These are phyloP conservation scores for Enteromius mattozi DNA, from an alignment of 2,797 vertebrate species.

Conservation along the genomic window DNA sequence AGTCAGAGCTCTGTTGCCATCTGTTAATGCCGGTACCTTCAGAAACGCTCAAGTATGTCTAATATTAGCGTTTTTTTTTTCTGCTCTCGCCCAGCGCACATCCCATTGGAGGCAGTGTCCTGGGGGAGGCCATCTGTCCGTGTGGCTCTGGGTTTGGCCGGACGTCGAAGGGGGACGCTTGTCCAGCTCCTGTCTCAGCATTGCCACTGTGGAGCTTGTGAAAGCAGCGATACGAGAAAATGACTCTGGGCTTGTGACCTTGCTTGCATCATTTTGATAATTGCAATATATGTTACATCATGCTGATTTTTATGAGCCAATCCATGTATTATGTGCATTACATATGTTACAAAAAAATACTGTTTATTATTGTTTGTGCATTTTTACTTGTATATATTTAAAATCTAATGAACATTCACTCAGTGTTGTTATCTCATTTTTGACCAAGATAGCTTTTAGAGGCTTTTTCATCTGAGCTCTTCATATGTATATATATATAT, in stretches of 20 bases:
- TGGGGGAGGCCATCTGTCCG: slow-evolving; percentile 75
- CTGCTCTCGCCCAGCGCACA: slow-evolving; percentile 60
- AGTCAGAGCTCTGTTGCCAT: slow-evolving; percentile 69
- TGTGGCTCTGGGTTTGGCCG: slow-evolving; percentile 48
- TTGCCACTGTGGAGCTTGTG: slow-evolving; percentile 38
- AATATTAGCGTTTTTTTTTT: slow-evolving; percentile 71
- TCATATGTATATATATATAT: too few species aligned
- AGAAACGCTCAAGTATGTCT: slow-evolving; percentile 69
- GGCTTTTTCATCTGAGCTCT: too few species aligned
- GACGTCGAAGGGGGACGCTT: neutral
- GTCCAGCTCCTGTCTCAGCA: slow-evolving; percentile 44
- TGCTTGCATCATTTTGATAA: slow-evolving; percentile 33
- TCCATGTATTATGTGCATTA: neutral
- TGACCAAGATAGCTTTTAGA: too few species aligned
- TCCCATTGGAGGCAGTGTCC: slow-evolving; percentile 69
- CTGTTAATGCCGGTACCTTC: slow-evolving; percentile 68
- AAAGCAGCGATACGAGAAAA: slow-evolving; percentile 28
- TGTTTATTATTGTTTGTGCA: neutral
- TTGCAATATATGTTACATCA: neutral
- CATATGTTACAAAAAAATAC: neutral
- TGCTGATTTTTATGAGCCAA: neutral
- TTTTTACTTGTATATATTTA: neutral
- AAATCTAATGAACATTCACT: neutral
- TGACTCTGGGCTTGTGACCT: slow-evolving; percentile 51
- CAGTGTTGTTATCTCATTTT: too few species aligned